phyloP scores from a whole-genome alignment of 1,140 invertebrate species.

The Danaus melanippus region DNA sequence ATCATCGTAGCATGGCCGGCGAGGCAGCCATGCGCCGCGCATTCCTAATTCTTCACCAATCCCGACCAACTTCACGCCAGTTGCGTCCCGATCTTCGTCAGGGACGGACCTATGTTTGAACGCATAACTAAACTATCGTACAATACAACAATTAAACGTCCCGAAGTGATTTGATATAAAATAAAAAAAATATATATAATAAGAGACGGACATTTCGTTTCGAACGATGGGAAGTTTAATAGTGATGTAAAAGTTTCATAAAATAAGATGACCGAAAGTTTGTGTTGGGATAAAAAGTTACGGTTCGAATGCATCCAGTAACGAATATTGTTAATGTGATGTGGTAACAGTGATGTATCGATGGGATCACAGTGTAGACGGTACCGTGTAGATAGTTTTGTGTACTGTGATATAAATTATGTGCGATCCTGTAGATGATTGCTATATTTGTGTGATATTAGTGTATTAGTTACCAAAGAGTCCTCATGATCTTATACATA shows the following conservation, averaged over 20 bases:
- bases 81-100: constrained; percentile 45
- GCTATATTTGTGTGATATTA: constrained; percentile 54
- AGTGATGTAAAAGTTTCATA: constrained; percentile 8
- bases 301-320: constrained; percentile 51
- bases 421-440: constrained; percentile 65
- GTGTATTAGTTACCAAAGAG: constrained; percentile 70
- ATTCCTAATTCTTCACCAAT: constrained; percentile 67
- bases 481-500: constrained; percentile 71
- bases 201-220: too few species aligned
- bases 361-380: constrained; percentile 65
- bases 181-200: constrained; percentile 17
- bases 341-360: constrained; percentile 59
- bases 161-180: constrained; percentile 46
- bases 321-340: constrained; percentile 53
- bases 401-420: constrained; percentile 64
- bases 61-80: constrained; percentile 59
- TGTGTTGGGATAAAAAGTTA: constrained; percentile 59
- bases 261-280: constrained; percentile 61
- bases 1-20: constrained; percentile 44
- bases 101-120: constrained; percentile 40
- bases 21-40: constrained; percentile 65
- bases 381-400: constrained; percentile 63
- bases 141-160: constrained; percentile 52
- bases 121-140: constrained; percentile 46
- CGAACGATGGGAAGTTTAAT: too few species aligned